Percentiles rank a stretch among this genome's conserved stretches.
Conservation (phyloP, 2,797 vertebrate species). For the Microctenopoma lineatum region DNA sequence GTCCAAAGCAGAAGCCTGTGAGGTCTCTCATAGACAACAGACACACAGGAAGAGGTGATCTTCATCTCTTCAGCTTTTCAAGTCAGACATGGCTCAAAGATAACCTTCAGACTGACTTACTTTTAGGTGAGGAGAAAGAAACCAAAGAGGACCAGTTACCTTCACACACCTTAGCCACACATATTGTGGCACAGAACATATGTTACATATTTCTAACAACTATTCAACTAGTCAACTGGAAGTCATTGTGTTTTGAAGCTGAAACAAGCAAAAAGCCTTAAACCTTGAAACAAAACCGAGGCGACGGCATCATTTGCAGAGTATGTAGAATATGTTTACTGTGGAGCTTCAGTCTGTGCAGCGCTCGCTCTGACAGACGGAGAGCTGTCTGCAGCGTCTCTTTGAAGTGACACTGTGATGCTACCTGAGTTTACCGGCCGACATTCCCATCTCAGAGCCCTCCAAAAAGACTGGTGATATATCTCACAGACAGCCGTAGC, state of each 20-base stretch:
- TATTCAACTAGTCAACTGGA: background rate
- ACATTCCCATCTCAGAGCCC: slow-evolving; percentile 26
- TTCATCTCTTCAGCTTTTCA: slow-evolving; percentile 20
- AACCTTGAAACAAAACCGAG: background rate
- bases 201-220: too few relatives aligned
- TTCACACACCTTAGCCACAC: background rate
- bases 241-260: background rate
- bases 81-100: slow-evolving; percentile 42
- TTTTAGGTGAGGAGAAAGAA: slow-evolving; percentile 25
- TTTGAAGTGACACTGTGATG: slow-evolving; percentile 56
- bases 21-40: slow-evolving; percentile 31
- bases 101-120: slow-evolving; percentile 6
- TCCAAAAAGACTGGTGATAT: slow-evolving; percentile 41
- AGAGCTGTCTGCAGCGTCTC: slow-evolving; percentile 18
- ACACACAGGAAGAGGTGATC: slow-evolving; percentile 8
- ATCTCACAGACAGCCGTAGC: slow-evolving; percentile 36
- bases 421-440: slow-evolving; percentile 36
- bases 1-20: slow-evolving; percentile 34
- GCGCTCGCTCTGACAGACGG: slow-evolving; percentile 33
- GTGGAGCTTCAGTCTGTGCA: slow-evolving; percentile 29
- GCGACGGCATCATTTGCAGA: slow-evolving; percentile 13
- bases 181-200: too few relatives aligned
- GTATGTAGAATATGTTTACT: slow-evolving; percentile 13
- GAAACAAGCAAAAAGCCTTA: slow-evolving; percentile 8
- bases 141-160: background rate